Base-by-base conservation (phyloP, 2,113 vertebrate species). In the Syngnathus floridae region DNA sequence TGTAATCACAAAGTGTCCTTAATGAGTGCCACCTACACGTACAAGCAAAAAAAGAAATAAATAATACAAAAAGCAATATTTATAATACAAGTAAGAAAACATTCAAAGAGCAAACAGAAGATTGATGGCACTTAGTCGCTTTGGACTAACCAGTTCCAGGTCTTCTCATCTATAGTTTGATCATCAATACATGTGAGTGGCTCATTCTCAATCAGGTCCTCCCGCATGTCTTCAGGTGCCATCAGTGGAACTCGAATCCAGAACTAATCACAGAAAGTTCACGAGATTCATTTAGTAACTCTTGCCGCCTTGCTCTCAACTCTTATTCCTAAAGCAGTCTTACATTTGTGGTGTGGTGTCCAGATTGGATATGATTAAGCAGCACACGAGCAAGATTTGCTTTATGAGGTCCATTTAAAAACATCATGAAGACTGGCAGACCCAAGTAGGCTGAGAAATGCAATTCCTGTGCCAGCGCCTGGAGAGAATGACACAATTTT, bases 381-480 rank as follows among this genome's bases (percentile, higher is more conserved):
- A 97, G 88, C 71, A 94, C 67, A 3, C 93, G 90, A 22, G 94
- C 93, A 66, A 97, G 74, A 79, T 97, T 97, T 80, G 93, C 92
- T 82, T 90, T 92, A 71, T 90, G 82, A 16, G 86, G 80, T 22
- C 93, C 90, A 64, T 65, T 92, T 69, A 97, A 62, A 1, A 93
- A 91, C 17, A 97, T 71, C 78, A 97, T 91, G 69, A 97, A 93
- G 21, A 94, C 95, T 3, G 95, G 94, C 67, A 97, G 91, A 36
- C 95, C 94, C 70, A 97, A 87, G 84, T 97, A 97, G 2, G 94
- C 93, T 12, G 94, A 93, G 76, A 96, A 96, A 86, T 95, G 93
- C 65, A 97, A 83, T 82, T 97, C 95, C 84, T 97, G 93, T 51
- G 90, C 78, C 79, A 97, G 88, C 64, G 94, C 94, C 94, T 97